phyloP scores from a whole-genome alignment of 2,113 vertebrate genomes.

The Typhlomys cinereus region DNA sequence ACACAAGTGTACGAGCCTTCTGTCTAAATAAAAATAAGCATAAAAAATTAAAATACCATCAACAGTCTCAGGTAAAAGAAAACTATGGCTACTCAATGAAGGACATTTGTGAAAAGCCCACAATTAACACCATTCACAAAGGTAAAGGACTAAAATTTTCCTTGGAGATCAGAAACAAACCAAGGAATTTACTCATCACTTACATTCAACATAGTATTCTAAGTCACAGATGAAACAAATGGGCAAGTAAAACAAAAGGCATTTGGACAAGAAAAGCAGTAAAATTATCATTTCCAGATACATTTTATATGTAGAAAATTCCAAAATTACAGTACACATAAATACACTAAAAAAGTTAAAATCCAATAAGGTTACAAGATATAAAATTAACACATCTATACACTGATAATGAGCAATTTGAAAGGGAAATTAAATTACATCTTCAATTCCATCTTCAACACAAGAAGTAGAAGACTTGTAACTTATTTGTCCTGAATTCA shows the following conservation, averaged over 20 bases:
- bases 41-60: no score
- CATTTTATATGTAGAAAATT: not conserved
- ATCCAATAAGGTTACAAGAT: conserved; percentile 1
- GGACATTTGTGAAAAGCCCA: conserved; percentile 4
- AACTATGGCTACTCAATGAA: conserved; percentile 23
- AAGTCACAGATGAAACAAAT: conserved; percentile 5
- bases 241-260: conserved; percentile 5
- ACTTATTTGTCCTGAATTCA: conserved; percentile 13
- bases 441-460: conserved; percentile 32
- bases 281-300: conserved; percentile 20
- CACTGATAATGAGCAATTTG: not conserved
- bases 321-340: not conserved
- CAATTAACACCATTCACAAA: not conserved
- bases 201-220: not conserved
- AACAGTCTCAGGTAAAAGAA: not conserved
- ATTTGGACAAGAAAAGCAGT: conserved; percentile 11
- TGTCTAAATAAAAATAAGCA: no score
- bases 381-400: conserved; percentile 20
- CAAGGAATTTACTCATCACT: not conserved
- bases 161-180: conserved; percentile 31
- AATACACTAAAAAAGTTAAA: no score
- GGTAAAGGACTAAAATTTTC: not conserved
- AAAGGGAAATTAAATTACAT: conserved; percentile 51
- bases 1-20: no score
- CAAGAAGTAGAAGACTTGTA: not conserved